These are phyloP conservation scores for Sigmodon hispidus DNA, from an alignment of 2,113 vertebrate genomes.

Conservation along the genomic window DNA sequence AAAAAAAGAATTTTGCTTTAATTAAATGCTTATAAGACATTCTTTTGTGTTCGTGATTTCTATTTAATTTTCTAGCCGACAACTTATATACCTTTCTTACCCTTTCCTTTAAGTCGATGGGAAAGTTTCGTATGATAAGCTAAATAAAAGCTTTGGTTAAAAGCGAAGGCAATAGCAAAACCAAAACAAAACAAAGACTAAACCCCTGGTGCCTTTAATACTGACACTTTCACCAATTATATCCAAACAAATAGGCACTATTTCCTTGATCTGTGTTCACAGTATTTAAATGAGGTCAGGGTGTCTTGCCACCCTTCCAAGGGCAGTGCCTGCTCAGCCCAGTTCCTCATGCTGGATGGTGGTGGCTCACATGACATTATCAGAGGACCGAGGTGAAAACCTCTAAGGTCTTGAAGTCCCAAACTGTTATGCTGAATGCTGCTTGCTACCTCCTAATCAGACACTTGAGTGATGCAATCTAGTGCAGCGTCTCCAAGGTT, in stretches of 20 bases:
- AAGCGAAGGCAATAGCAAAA: not conserved
- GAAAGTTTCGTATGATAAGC: not conserved
- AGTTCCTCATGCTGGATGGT: too few relatives aligned
- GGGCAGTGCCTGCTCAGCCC: not conserved
- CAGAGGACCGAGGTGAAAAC: not conserved
- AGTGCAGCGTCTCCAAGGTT: not conserved
- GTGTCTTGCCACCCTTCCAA: not conserved
- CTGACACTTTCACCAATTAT: not conserved
- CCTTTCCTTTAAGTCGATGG: not conserved
- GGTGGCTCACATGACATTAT: too few relatives aligned
- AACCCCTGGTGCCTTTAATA: not conserved
- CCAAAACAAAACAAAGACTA: not conserved
- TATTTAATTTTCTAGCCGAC: not conserved
- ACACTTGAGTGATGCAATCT: not conserved
- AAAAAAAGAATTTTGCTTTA: too few relatives aligned
- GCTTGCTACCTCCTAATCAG: not conserved
- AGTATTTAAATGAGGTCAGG: not conserved
- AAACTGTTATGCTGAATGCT: not conserved
- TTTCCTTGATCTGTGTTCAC: not conserved
- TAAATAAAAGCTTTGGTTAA: not conserved
- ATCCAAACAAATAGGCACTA: not conserved
- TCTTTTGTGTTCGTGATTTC: not conserved
- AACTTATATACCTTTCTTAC: not conserved
- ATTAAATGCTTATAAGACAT: conserved; percentile 3
- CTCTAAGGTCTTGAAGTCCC: not conserved